Evolutionary conservation across 1,140 invertebrate species (phyloP).

Genomic region (Grapholita molesta): DNA sequence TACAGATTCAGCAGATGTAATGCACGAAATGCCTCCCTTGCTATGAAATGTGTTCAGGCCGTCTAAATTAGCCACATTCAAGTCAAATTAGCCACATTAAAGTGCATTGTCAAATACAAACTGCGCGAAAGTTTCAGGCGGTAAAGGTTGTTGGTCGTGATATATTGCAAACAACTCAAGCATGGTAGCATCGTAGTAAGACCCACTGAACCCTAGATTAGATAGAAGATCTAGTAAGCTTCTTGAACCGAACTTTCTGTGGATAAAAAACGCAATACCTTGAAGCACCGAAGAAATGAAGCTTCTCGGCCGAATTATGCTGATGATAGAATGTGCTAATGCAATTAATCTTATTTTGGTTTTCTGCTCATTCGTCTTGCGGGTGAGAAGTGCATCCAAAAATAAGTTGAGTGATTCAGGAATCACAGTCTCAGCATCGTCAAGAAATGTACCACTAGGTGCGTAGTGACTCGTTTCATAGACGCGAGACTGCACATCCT

Average conservation of each 20-base stretch:
- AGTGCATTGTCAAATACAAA: conserved; percentile 43
- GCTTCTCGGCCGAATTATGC: background rate
- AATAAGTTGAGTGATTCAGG: background rate
- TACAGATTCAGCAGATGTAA: background rate
- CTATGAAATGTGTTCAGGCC: conserved; percentile 36
- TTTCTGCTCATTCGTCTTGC: background rate
- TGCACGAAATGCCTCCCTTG: conserved; percentile 25
- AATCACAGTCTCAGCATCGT: background rate
- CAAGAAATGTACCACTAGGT: background rate
- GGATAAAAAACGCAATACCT: background rate
- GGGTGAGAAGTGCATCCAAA: background rate
- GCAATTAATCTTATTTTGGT: background rate
- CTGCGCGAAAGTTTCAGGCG: conserved; percentile 13
- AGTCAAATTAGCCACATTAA: conserved; percentile 36
- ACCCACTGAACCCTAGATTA: background rate
- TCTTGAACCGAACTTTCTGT: background rate
- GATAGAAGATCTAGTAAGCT: background rate
- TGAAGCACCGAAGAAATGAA: background rate
- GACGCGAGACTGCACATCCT: background rate
- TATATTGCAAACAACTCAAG: background rate
- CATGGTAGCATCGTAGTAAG: background rate
- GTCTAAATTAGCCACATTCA: conserved; percentile 36
- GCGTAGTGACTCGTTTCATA: background rate
- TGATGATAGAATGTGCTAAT: background rate
- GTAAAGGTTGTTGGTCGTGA: background rate